phyloP scores from a whole-genome alignment of 2,888 invertebrate species.

The Odontocolon sp. region DNA sequence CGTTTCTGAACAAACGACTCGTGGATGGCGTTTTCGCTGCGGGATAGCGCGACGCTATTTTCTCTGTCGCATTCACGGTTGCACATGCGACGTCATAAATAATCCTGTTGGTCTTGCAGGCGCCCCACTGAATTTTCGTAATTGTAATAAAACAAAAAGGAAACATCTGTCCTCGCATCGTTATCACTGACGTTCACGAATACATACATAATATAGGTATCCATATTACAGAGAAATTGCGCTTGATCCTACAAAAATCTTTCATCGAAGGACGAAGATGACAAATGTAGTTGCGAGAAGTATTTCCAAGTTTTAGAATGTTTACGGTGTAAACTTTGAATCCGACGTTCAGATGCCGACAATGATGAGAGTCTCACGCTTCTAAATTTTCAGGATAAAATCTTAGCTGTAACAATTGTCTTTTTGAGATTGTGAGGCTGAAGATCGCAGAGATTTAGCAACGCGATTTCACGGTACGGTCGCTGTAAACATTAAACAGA shows the following conservation, averaged over 20 bases:
- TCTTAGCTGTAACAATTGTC: too few species aligned
- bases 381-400: too few species aligned
- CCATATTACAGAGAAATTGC: conserved; percentile 3
- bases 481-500: too few species aligned
- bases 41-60: conserved; percentile 44
- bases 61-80: conserved; percentile 26
- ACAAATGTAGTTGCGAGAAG: too few species aligned
- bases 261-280: neutral
- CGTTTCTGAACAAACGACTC: conserved; percentile 30
- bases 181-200: conserved; percentile 3
- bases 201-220: too few species aligned
- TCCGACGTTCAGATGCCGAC: too few species aligned
- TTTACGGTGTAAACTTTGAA: too few species aligned
- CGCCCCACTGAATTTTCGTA: conserved; percentile 29
- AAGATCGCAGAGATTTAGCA: too few species aligned
- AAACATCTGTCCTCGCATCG: conserved; percentile 11
- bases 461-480: too few species aligned
- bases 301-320: too few species aligned
- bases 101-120: conserved; percentile 14
- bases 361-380: too few species aligned
- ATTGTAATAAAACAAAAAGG: conserved; percentile 15
- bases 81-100: conserved; percentile 47
- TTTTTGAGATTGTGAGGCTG: too few species aligned
- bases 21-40: conserved; percentile 53
- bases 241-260: conserved; percentile 9